Evolutionary conservation across 2,113 vertebrate species (phyloP), one percentile per base, ranked within the genome.

Genomic region (Albula glossodonta): DNA sequence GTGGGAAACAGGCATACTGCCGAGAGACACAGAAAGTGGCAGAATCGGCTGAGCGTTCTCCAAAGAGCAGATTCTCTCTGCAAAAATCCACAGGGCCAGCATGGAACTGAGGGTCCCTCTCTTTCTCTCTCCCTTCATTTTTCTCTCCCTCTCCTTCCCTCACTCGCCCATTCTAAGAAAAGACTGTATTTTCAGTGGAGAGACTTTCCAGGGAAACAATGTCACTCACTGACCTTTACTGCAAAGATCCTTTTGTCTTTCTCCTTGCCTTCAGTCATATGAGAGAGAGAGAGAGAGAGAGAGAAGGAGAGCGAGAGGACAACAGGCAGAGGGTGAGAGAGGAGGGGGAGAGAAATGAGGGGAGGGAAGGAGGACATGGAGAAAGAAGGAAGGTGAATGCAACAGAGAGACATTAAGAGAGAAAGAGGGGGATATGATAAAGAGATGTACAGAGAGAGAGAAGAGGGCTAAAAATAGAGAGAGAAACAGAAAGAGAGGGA

Each of bases 101-200:
- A 66, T 5, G 60, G 60, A 66, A 3, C 12, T 12, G 6, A 5
- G 22, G 60, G 15, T 19, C 60, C 22, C 57, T 77, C 70, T 77
- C 22, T 77, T n/a, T 77, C 70, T n/a, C 7, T 41, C 11, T 78
- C 25, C 31, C 74, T 78, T 41, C 31, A 41, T 41, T 41, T 41
- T 41, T 41, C 12, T 77, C 70, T 77, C 22, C 25, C 70, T 77
- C 70, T n/a, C 7, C 11, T 25, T 78, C 25, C 31, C 74, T 78
- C 25, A 31, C 4, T 22, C 25, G 8, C 74, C 31, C 25, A 15
- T 12, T 79, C 17, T 70, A 17, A 48, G 25, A 78, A 48, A 78
- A 12, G 49, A 79, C 49, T 79, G 17, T 79, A 79, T 79, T 79
- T 50, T 79, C 49, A 79, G 78, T 50, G 49, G 41, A 79, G 78